phyloP scores from a whole-genome alignment of 2,888 invertebrate species.

The Leptopilina myrica region DNA sequence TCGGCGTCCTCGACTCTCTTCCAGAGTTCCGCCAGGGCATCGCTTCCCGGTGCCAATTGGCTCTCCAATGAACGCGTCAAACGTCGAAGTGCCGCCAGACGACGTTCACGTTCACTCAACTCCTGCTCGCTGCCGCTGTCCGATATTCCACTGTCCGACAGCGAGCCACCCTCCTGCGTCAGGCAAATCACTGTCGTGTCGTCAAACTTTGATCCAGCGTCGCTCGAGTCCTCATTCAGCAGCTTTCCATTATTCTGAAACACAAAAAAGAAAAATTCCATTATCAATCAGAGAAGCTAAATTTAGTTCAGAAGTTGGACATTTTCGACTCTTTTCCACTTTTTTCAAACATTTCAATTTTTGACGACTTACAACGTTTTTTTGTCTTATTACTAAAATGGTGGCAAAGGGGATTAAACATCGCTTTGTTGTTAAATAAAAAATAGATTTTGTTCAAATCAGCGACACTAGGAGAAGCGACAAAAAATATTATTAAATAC shows the following conservation, averaged over 20 bases:
- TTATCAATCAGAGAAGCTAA: no score
- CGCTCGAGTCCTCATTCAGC: slow-evolving; percentile 46
- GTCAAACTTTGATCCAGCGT: slow-evolving; percentile 59
- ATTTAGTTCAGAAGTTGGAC: no score
- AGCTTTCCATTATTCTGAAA: slow-evolving; percentile 59
- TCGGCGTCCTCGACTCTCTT: slow-evolving; percentile 86
- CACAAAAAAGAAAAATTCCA: background rate
- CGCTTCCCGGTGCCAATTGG: slow-evolving; percentile 83
- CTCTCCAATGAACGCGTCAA: slow-evolving; percentile 83
- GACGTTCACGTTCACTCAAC: slow-evolving; percentile 82
- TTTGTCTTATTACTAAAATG: no score
- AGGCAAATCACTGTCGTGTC: slow-evolving; percentile 65
- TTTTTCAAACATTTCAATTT: no score
- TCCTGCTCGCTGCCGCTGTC: slow-evolving; percentile 86
- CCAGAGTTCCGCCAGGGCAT: slow-evolving; percentile 82
- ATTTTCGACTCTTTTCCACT: no score
- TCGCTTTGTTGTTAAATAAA: no score
- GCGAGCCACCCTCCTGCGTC: slow-evolving; percentile 80
- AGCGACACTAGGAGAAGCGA: no score
- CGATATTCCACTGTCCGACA: slow-evolving; percentile 88
- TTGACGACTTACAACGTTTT: no score
- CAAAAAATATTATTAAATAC: no score
- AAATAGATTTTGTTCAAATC: no score
- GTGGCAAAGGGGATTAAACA: no score
- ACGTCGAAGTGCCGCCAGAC: slow-evolving; percentile 83